Conservation (phyloP, 1,140 invertebrate species). For the Mesaphorura yosii region DNA sequence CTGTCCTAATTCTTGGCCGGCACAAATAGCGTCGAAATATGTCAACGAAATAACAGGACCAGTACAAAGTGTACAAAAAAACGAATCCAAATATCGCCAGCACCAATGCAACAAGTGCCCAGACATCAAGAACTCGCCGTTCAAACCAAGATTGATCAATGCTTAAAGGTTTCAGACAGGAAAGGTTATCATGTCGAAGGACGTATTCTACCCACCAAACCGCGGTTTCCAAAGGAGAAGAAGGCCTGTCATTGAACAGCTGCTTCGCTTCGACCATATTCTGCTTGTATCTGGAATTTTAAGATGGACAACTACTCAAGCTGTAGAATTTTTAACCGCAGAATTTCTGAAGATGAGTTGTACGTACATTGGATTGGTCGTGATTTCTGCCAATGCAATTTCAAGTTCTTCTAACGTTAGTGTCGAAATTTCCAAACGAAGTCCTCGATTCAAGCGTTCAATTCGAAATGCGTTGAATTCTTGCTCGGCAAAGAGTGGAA, state of each 20-base stretch:
- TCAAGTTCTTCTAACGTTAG: neutral
- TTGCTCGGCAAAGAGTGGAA: constrained; percentile 21
- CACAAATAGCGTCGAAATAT: too few species aligned
- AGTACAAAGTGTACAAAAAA: too few species aligned
- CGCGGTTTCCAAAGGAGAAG: constrained; percentile 14
- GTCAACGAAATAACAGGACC: too few species aligned
- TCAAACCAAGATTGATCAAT: constrained; percentile 15
- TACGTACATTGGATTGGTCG: too few species aligned
- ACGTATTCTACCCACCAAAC: constrained; percentile 24
- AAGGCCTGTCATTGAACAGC: constrained; percentile 12
- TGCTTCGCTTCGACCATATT: constrained; percentile 5
- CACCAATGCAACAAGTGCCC: too few species aligned
- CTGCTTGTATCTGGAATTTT: constrained; percentile 23
- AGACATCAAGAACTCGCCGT: constrained; percentile 14
- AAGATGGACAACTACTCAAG: too few species aligned
- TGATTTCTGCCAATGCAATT: neutral
- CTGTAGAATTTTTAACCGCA: too few species aligned
- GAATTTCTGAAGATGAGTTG: too few species aligned
- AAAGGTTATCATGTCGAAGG: constrained; percentile 12
- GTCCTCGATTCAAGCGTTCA: neutral
- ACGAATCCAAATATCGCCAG: too few species aligned
- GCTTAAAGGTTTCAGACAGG: constrained; percentile 5
- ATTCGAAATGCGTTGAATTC: constrained; percentile 9
- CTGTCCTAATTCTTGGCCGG: too few species aligned
- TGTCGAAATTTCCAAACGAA: neutral